Percentiles rank a stretch among this genome's conserved stretches.
Evolutionary conservation across 2,888 invertebrate genomes (phyloP).

Genomic region (Pseudococcus jackbeardsleyi): DNA sequence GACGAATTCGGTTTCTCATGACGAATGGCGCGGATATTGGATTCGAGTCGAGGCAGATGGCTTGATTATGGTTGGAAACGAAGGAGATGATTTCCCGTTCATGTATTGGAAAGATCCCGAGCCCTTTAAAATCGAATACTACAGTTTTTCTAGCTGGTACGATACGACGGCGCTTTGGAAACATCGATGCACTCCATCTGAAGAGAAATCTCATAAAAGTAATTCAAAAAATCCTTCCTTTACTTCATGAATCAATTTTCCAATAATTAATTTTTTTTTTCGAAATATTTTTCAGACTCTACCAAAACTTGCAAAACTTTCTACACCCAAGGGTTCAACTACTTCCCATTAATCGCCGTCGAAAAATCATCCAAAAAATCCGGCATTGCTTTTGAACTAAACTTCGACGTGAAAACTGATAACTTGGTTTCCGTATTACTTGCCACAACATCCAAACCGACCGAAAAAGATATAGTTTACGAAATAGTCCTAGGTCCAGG

Average conservation of each 20-base stretch:
- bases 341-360: not conserved
- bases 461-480: not conserved
- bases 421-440: not conserved
- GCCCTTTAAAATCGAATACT: not conserved
- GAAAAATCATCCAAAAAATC: not conserved
- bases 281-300: not conserved
- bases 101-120: not conserved
- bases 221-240: not conserved
- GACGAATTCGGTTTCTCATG: not conserved
- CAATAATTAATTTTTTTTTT: too few species aligned
- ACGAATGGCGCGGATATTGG: not conserved
- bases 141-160: constrained; percentile 1
- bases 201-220: not conserved
- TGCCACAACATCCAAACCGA: not conserved
- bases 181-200: not conserved
- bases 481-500: not conserved
- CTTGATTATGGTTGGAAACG: not conserved
- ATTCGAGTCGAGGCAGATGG: not conserved
- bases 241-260: too few species aligned
- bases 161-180: not conserved
- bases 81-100: not conserved
- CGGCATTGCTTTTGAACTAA: not conserved
- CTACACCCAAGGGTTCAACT: not conserved
- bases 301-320: not conserved
- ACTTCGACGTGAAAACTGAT: not conserved